Evolutionary conservation across 2,113 vertebrate species (phyloP), one percentile per base, ranked within the genome.

Genomic region (Thymallus thymallus): DNA sequence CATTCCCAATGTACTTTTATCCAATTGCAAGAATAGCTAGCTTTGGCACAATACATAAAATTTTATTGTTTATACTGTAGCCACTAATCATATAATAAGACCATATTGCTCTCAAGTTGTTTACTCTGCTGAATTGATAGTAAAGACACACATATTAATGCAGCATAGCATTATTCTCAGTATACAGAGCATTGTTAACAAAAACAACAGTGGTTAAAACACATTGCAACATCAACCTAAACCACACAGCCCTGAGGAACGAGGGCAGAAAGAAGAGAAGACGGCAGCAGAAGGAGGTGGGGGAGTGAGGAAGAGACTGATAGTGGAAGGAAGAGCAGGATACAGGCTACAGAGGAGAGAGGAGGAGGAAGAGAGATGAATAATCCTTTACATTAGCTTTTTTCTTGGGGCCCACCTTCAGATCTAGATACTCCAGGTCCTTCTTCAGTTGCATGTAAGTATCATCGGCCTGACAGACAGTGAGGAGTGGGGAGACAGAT

Each of bases 371-470:
- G 77, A 62, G 76, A 68, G 73, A 77, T 73, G 72, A 78, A 30
- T 22, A 61, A 70, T 41, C 35, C 9, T 41, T 41, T 41, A 41
- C 35, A 10, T 41, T 2, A 14, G 76, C 76, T 83, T 20, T 67
- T 83, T 86, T 84, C 60, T 78, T 83, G 75, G 77, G 78, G 82
- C 94, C 93, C 92, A 99, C 98, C 97, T 99, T 99, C 85, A 99
- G 92, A 88, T 99, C 98, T 84, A 99, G 92, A 93, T 99, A 99
- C 89, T 99, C 98, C 92, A 99, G 92, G 88, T 98, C 95, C 92
- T 98, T 98, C 95, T 99, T 99, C 92, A 99, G 92, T 90, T 98
- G 97, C 76, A 97, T 93, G 18, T 99, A 99, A 87, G 97, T 99
- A 85, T 99, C 98, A 85, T 99, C 98, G 76, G 95, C 96, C 98